These are phyloP conservation scores for Bimastos eiseni DNA, from an alignment of 2,888 invertebrate species.

Conservation along the genomic window DNA sequence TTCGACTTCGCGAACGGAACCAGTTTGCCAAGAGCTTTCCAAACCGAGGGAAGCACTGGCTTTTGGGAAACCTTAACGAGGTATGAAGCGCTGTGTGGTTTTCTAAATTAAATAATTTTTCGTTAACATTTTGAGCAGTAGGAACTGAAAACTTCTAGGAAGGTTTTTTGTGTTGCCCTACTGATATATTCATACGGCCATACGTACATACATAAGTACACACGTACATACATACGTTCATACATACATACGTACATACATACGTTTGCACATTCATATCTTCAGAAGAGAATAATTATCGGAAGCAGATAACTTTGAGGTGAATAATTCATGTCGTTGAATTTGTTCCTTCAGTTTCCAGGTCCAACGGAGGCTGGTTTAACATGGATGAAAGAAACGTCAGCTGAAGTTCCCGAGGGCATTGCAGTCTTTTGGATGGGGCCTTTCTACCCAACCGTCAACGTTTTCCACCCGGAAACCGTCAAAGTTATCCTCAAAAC, in stretches of 20 bases:
- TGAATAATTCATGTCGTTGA: too few species aligned
- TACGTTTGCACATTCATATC: too few species aligned
- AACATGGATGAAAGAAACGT: not conserved
- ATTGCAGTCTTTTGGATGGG: not conserved
- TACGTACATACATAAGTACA: too few species aligned
- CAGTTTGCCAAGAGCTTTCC: not conserved
- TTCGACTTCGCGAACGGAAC: not conserved
- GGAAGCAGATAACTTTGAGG: too few species aligned
- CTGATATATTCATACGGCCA: too few species aligned
- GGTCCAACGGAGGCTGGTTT: conserved; percentile 24
- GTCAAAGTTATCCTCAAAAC: conserved; percentile 15
- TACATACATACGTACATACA: too few species aligned
- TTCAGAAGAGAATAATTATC: too few species aligned
- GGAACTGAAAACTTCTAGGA: too few species aligned
- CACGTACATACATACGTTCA: conserved; percentile 27
- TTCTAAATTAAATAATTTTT: too few species aligned
- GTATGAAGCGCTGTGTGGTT: too few species aligned
- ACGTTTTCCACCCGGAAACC: conserved; percentile 10
- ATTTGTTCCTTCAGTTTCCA: not conserved
- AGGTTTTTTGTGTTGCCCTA: too few species aligned
- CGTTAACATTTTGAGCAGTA: too few species aligned
- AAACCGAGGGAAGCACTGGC: not conserved
- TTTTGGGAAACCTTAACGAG: not conserved
- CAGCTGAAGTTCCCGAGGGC: not conserved
- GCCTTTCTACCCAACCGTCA: conserved; percentile 2